Evolutionary conservation across 2,113 vertebrate genomes (phyloP).

Genomic region (Tympanuchus pallidicinctus): DNA sequence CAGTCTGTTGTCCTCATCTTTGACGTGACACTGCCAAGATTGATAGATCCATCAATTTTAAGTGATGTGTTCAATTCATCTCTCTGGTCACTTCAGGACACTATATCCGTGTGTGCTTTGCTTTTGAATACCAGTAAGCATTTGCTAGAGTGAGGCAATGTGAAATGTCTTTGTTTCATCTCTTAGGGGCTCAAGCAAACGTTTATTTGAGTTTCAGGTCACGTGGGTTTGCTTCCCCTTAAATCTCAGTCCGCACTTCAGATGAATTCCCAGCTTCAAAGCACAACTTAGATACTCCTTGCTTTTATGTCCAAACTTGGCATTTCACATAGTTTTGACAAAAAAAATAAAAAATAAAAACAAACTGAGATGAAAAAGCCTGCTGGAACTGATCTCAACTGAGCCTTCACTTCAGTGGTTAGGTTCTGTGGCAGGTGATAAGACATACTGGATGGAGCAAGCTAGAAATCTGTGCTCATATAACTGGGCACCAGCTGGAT

Average conservation of each 20-base stretch:
- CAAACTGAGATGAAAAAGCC: conserved; percentile 25
- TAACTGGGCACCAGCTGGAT: not conserved
- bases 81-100: not conserved
- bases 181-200: conserved; percentile 46
- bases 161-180: not conserved
- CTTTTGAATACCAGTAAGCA: conserved; percentile 4
- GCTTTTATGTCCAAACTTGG: conserved; percentile 56
- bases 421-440: conserved; percentile 1
- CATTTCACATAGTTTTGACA: conserved; percentile 36
- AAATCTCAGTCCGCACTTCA: conserved; percentile 30
- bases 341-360: conserved; percentile 57
- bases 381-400: conserved; percentile 14
- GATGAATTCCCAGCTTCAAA: conserved; percentile 48
- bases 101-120: fast-evolving
- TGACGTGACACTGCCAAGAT: not conserved
- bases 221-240: conserved; percentile 3
- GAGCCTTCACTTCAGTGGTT: not conserved
- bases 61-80: not conserved
- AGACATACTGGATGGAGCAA: not conserved
- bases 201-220: conserved; percentile 42
- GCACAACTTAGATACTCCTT: conserved; percentile 15
- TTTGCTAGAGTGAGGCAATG: not conserved
- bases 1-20: not conserved
- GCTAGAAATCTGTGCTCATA: not conserved
- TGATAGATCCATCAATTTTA: conserved; percentile 29